Evolutionary conservation across 2,797 vertebrate genomes (phyloP).

Genomic region (Sebastiscus albofasciatus): DNA sequence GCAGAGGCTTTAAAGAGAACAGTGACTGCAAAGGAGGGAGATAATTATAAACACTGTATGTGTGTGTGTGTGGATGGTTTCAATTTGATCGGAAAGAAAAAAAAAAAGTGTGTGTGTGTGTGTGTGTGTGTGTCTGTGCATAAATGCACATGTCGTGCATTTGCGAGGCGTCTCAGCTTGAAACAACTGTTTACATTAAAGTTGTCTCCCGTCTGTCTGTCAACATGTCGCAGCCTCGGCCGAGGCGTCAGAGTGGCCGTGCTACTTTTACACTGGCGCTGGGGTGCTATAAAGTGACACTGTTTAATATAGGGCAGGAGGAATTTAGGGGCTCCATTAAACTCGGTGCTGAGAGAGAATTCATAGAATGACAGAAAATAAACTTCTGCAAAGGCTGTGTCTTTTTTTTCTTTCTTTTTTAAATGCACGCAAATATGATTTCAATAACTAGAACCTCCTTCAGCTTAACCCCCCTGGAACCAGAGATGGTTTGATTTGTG

Average conservation of each 20-base stretch:
- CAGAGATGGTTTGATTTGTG: background rate
- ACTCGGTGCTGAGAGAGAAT: constrained; percentile 46
- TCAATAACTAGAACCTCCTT: background rate
- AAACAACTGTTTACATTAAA: constrained; percentile 61
- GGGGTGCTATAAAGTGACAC: constrained; percentile 72
- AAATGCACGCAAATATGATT: constrained; percentile 15
- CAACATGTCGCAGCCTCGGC: constrained; percentile 57
- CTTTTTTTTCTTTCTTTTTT: background rate
- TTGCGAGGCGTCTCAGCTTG: constrained; percentile 34
- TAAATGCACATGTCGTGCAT: constrained; percentile 38
- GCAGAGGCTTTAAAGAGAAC: constrained; percentile 68
- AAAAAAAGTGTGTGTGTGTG: constrained; percentile 11
- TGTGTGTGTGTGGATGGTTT: constrained; percentile 48
- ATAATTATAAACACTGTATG: constrained; percentile 66
- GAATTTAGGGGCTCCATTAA: constrained; percentile 70
- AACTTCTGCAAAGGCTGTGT: constrained; percentile 15
- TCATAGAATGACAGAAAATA: constrained; percentile 44
- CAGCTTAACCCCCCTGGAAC: background rate
- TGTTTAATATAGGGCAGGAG: constrained; percentile 74
- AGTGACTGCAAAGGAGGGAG: constrained; percentile 42
- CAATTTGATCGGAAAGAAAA: constrained; percentile 43
- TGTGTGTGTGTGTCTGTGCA: constrained; percentile 15
- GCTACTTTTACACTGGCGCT: constrained; percentile 76
- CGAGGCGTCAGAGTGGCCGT: constrained; percentile 69
- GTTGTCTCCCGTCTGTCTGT: constrained; percentile 71